A percentile compares a stretch with the other conserved stretches of the same genome.
phyloP scores from a whole-genome alignment of 2,113 vertebrate species.

The Melanerpes aurifrons region DNA sequence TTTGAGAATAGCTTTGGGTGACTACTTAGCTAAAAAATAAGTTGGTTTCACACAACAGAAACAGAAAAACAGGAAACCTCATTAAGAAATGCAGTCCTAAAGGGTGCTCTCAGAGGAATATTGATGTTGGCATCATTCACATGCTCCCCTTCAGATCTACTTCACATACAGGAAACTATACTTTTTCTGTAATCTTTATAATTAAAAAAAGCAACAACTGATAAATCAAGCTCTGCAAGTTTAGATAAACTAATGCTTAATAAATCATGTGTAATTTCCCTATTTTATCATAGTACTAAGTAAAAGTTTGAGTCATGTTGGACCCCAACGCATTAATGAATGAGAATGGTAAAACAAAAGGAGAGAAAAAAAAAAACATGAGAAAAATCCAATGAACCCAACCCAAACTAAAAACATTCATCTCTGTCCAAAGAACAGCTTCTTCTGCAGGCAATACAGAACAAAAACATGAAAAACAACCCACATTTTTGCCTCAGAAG shows the following conservation, averaged over 20 bases:
- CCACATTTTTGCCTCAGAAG: not conserved
- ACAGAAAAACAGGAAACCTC: not conserved
- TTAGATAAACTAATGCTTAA: not conserved
- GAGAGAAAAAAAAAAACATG: not conserved
- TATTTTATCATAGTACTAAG: not conserved
- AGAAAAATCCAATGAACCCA: not conserved
- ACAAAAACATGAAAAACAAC: not conserved
- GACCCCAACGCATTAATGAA: not conserved
- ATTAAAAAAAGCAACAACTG: not conserved
- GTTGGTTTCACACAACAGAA: not conserved
- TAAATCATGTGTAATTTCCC: not conserved
- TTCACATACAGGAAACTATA: not conserved
- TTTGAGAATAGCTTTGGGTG: not conserved
- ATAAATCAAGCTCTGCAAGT: not conserved
- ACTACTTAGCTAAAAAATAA: not conserved
- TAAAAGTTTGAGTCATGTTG: not conserved
- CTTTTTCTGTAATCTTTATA: not conserved
- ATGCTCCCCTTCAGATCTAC: not conserved
- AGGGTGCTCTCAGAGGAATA: not conserved
- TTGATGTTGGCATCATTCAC: not conserved
- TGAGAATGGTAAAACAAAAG: not conserved
- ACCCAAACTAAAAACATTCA: not conserved
- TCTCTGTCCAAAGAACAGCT: not conserved
- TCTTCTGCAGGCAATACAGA: not conserved
- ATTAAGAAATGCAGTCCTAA: not conserved